Evolutionary conservation across 2,113 vertebrate species (phyloP), one percentile per base, ranked within the genome.

Genomic region (Antigone vipio): DNA sequence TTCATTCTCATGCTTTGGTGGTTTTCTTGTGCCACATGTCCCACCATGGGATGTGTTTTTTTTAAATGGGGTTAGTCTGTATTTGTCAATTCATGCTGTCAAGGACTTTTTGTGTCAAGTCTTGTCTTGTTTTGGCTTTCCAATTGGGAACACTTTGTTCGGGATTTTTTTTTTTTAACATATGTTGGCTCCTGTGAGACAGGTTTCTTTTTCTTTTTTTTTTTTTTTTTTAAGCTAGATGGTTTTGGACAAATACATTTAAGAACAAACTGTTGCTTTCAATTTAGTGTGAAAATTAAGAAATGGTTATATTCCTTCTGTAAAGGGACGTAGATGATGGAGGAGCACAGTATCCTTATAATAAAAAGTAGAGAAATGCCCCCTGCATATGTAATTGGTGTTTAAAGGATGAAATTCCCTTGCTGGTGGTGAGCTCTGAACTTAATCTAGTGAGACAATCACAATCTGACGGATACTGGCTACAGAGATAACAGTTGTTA

Each of bases 71-170:
- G 3, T 74, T 89, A 44, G 6, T 87, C 73, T 72, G 11, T 85
- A 34, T 87, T 89, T 91, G 89, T 89, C 73, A 78, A 1, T 87
- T 81, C 2, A 1, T 62, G 17, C 82, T 94, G 49, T 94, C 34
- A 89, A 75, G 49, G 84, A 49, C 73, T 68, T 75, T 3, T 68
- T 84, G 8, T 91, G 49, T 95, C 95, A 94, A 85, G 95, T 95
- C 74, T 64, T 50, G 80, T 95, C 95, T 94, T 95, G 96, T 95
- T 96, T 91, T 75, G 49, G 40, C 87, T 96, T 95, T 92, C 40
- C 69, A 56, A 0, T 63, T 75, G 58, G 64, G 74, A 96, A 75
- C 91, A 47, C 49, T 89, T 72, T 75, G 69, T 94, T 95, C 94
- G 40, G 42, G 50, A 5, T 32, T 88, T 47, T 50, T 60, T 92